phyloP scores from a whole-genome alignment of 2,113 vertebrate species.

The Podilymbus podiceps region DNA sequence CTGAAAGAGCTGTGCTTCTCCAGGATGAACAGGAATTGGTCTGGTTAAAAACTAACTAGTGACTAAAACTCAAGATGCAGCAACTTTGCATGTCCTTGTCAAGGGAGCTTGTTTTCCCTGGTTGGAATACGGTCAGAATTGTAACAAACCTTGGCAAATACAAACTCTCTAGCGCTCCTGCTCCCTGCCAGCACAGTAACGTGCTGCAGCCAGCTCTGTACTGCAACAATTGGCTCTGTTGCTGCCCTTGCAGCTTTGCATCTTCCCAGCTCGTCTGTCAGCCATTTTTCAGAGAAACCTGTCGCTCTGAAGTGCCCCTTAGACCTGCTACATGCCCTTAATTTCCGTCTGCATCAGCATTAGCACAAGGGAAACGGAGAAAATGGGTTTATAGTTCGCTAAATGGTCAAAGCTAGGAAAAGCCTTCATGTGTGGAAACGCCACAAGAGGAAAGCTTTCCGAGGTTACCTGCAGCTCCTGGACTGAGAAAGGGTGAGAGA shows the following conservation, averaged over 20 bases:
- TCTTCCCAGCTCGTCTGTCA: neutral
- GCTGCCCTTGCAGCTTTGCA: rapidly evolving
- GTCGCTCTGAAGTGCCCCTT: neutral
- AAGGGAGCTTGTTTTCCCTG: neutral
- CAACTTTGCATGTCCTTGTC: neutral
- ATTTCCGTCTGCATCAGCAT: rapidly evolving
- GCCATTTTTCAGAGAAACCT: neutral
- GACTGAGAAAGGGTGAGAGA: neutral
- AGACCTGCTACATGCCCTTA: rapidly evolving
- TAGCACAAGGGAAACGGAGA: rapidly evolving
- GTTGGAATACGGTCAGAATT: neutral
- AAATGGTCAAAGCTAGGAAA: neutral
- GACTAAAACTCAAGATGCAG: neutral
- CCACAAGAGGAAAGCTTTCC: neutral
- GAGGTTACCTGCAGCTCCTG: neutral
- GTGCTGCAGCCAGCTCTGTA: neutral
- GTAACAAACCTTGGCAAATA: neutral
- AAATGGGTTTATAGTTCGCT: neutral
- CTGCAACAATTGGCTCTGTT: neutral
- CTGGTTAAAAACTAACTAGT: neutral
- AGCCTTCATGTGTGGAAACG: neutral
- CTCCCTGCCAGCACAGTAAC: neutral
- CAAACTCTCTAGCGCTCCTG: neutral
- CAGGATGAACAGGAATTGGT: neutral
- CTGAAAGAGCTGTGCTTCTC: neutral